These are phyloP conservation scores for Eospalax fontanierii DNA, from an alignment of 2,797 vertebrate genomes.

Conservation along the genomic window DNA sequence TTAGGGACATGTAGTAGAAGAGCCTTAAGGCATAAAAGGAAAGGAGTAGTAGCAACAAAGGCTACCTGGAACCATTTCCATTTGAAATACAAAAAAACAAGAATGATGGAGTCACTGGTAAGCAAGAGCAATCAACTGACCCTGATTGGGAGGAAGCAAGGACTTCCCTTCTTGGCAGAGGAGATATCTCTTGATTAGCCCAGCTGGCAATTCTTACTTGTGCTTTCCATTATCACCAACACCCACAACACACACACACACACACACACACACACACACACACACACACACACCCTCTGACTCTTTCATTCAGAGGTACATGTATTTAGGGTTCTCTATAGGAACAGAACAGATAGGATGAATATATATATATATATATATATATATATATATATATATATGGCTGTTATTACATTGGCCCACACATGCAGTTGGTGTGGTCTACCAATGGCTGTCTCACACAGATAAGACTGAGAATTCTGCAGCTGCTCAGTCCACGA, in stretches of 20 bases:
- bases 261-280: too few species aligned
- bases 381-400: too few species aligned
- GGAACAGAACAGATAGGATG: too few species aligned
- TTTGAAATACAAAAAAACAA: not conserved
- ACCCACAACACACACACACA: too few species aligned
- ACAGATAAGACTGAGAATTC: too few species aligned
- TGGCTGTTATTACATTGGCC: too few species aligned
- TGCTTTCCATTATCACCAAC: not conserved
- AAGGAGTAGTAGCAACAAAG: slow-evolving; percentile 24
- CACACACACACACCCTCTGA: not conserved
- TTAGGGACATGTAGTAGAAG: not conserved
- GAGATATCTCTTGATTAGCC: not conserved
- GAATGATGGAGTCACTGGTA: not conserved
- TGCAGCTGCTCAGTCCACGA: too few species aligned
- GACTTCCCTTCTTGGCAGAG: not conserved
- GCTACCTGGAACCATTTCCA: not conserved
- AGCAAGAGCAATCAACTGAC: not conserved
- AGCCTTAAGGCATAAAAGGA: not conserved
- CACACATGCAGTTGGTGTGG: too few species aligned
- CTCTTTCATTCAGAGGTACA: not conserved
- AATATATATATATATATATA: too few species aligned
- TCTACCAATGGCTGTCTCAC: too few species aligned
- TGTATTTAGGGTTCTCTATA: too few species aligned
- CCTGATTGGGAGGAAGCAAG: not conserved
- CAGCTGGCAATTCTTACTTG: not conserved